Evolutionary conservation across 2,888 invertebrate species (phyloP).

Genomic region (Maniola hyperantus): DNA sequence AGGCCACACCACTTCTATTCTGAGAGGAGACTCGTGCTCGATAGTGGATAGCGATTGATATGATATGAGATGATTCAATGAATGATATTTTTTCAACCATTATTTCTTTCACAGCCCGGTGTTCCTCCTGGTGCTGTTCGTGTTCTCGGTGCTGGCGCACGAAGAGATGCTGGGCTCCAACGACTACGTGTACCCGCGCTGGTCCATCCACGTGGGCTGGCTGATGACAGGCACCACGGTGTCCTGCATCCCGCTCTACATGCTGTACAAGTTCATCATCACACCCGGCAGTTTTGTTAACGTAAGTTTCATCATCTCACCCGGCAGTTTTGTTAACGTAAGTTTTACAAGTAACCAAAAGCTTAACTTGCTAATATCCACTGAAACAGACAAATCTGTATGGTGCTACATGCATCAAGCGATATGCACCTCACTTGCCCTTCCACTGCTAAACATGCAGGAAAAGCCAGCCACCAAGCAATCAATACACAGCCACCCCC

Average conservation of each 20-base stretch:
- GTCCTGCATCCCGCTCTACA: constrained; percentile 92
- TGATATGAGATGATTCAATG: no score
- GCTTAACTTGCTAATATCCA: no score
- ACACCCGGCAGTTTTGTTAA: constrained; percentile 83
- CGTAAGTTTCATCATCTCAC: constrained; percentile 78
- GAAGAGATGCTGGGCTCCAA: constrained; percentile 89
- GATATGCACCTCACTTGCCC: no score
- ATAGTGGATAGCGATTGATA: no score
- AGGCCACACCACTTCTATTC: no score
- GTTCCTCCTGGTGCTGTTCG: constrained; percentile 92
- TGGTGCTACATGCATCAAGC: no score
- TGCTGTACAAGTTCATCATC: constrained; percentile 88
- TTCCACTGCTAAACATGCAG: no score
- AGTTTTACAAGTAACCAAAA: constrained; percentile 26
- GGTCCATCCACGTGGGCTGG: constrained; percentile 93
- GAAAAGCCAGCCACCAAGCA: no score
- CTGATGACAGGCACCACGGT: constrained; percentile 92
- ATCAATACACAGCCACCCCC: no score
- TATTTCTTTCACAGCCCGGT: constrained; percentile 84
- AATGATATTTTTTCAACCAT: no score
- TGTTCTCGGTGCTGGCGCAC: constrained; percentile 91
- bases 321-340: constrained; percentile 75
- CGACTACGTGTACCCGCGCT: constrained; percentile 88
- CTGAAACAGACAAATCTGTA: no score
- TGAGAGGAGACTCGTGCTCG: no score